Evolutionary conservation across 2,888 invertebrate species (phyloP).

Genomic region (Auanema freiburgensis): DNA sequence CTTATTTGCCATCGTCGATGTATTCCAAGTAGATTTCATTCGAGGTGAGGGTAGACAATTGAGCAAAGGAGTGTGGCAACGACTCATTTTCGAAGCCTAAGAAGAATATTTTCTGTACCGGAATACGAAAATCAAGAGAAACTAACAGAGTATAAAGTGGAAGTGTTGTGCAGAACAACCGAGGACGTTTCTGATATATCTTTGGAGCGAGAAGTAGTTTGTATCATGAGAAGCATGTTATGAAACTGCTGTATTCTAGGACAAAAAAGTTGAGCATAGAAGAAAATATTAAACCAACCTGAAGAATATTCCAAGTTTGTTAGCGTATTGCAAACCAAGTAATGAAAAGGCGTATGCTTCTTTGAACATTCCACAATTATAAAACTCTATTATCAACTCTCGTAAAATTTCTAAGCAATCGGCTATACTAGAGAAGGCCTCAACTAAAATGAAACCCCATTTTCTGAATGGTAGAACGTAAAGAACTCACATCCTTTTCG

Average conservation of each 20-base stretch:
- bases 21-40: slow-evolving; percentile 1
- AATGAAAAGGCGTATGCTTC: slow-evolving; percentile 4
- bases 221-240: background rate
- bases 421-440: slow-evolving; percentile 7
- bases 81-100: no score
- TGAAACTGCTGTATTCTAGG: slow-evolving; percentile 11
- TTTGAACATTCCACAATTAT: slow-evolving; percentile 10
- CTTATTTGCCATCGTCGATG: slow-evolving; percentile 1
- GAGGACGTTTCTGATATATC: no score
- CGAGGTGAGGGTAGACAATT: no score
- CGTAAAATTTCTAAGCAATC: slow-evolving; percentile 11
- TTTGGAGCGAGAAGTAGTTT: no score
- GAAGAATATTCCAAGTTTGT: slow-evolving; percentile 14
- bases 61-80: no score
- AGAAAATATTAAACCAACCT: slow-evolving; percentile 5
- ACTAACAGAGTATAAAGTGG: background rate
- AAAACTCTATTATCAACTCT: slow-evolving; percentile 5
- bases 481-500: background rate
- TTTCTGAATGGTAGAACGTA: background rate
- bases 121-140: background rate
- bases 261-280: background rate
- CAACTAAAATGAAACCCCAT: slow-evolving; percentile 12
- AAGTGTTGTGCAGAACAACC: background rate
- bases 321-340: slow-evolving; percentile 1
- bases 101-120: no score